Evolutionary conservation across 2,888 invertebrate genomes (phyloP).

Genomic region (Aromia moschata): DNA sequence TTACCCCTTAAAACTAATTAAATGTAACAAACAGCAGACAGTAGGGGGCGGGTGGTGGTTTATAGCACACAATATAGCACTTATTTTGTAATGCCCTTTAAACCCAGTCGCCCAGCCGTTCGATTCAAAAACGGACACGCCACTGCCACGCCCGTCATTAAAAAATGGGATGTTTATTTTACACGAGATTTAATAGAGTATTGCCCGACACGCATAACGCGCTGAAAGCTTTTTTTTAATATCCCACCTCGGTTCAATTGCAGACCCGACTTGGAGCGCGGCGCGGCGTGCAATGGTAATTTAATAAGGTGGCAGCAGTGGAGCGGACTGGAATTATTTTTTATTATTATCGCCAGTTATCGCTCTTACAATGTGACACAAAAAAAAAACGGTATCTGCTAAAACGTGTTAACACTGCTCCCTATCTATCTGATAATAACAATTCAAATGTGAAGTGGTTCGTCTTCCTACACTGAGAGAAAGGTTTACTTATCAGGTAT

Average conservation of each 20-base stretch:
- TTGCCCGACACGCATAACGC: conserved; percentile 35
- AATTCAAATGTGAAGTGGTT: no score
- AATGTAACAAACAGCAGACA: no score
- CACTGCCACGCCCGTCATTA: conserved; percentile 39
- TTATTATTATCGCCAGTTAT: background rate
- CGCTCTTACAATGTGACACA: no score
- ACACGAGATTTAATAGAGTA: conserved; percentile 41
- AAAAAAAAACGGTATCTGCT: no score
- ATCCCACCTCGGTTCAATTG: background rate
- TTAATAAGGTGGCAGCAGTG: conserved; percentile 1
- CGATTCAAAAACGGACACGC: conserved; percentile 39
- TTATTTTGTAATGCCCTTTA: no score
- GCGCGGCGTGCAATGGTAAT: background rate
- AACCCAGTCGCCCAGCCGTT: conserved; percentile 27
- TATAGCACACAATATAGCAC: no score
- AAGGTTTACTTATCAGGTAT: no score
- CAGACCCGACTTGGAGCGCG: background rate
- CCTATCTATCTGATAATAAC: no score
- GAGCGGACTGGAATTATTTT: background rate
- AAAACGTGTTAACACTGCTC: no score
- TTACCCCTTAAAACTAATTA: no score
- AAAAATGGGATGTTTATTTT: conserved; percentile 45
- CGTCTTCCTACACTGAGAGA: no score
- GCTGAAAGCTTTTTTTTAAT: conserved; percentile 18
- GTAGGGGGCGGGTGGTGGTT: no score